Percentiles rank a stretch among this genome's conserved stretches.
phyloP scores from a whole-genome alignment of 2,113 vertebrate genomes.

The Oxygymnocypris stewartii region DNA sequence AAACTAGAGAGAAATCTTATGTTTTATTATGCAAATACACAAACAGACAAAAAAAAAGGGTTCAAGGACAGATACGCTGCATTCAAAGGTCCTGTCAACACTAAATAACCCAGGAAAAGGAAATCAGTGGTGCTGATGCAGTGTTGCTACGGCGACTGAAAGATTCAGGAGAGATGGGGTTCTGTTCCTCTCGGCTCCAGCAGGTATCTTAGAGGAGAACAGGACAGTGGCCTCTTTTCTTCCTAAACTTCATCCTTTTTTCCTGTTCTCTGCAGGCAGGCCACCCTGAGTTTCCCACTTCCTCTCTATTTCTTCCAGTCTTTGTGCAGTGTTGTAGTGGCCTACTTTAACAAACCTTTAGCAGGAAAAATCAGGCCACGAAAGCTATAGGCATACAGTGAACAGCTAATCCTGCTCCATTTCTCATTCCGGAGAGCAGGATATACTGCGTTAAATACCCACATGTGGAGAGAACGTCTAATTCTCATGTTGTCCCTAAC shows the following conservation, averaged over 20 bases:
- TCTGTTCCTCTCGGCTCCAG: conserved; percentile 19
- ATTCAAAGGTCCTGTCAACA: background rate
- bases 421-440: conserved; percentile 14
- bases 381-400: background rate
- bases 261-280: background rate
- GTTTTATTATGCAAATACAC: conserved; percentile 43
- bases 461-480: background rate
- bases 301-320: background rate
- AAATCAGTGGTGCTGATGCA: conserved; percentile 31
- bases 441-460: background rate
- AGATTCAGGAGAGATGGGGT: conserved; percentile 17
- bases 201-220: background rate
- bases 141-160: conserved; percentile 65
- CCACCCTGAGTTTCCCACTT: conserved; percentile 1
- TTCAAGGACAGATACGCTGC: background rate
- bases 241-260: background rate
- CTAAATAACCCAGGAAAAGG: conserved; percentile 3
- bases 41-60: background rate
- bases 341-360: conserved; percentile 17
- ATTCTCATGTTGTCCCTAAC: background rate
- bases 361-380: conserved; percentile 21
- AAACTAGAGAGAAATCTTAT: background rate
- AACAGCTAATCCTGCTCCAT: conserved; percentile 18
- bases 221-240: background rate
- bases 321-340: background rate